Base-by-base conservation (phyloP, 2,888 invertebrate genomes). In the Synergus japonicus region DNA sequence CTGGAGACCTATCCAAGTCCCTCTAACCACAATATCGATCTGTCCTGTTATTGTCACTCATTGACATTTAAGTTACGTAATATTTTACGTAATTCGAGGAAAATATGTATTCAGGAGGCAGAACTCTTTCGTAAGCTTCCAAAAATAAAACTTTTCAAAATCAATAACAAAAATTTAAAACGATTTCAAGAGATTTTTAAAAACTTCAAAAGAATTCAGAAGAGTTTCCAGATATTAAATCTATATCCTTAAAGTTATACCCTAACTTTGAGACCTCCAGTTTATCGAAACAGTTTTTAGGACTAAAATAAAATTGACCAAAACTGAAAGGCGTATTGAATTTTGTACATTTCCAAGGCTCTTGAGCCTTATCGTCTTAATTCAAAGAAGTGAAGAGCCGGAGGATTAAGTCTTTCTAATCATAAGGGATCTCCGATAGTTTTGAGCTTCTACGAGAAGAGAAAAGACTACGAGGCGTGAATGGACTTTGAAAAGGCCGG, bases 1-100 rank as follows among this genome's bases (percentile, higher is more conserved):
- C 66, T 63, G 44, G 76, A 79, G 44, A 63, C 78, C 63, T 76
- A 69, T 76, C 76, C 76, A 73, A 60, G 73, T 29, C 46, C 66
- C 77, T 78, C 78, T 66, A 64, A 37, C 54, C 65, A 46, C 64
- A 44, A 37, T 18, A 49, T 46, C 64, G 37, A 46, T 65, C 46
- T 22, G 63, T 37, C 66, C 66, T 66, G 12, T 69, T 73, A 29
- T 54, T 37, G 10, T 37, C 54, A 54, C 29, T 54, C n/a, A 73
- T 54, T 49, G 54, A 54, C n/a, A 54, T 73, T 73, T 54, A 54
- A n/a, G 54, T 73, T 73, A 73, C 41, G 41, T 73, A 37, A 73
- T 5, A 49, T 54, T 29, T 73, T 54, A 54, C 54, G 41, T 73
- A 9, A 73, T 49, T 54, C 4, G 8, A 15, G 22, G 10, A 22